Base-by-base conservation (phyloP, 2,113 vertebrate species). In the Ammospiza nelsoni region DNA sequence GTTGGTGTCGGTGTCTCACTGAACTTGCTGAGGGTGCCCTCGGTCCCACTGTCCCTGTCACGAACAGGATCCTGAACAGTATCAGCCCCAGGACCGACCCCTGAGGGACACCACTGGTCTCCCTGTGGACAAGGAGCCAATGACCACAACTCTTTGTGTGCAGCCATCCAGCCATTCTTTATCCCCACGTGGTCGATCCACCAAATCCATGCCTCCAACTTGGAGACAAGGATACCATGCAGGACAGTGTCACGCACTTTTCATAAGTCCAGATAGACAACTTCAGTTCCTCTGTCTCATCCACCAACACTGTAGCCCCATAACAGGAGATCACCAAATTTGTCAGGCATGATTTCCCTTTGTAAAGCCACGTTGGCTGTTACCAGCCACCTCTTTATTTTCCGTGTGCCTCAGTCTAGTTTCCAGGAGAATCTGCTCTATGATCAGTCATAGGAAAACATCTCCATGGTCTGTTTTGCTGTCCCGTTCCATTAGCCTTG, bases 261-360 rank as follows among this genome's bases (percentile, higher is more conserved):
- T 3, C 13, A 5, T 13, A 57, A 4, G 10, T 6, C 11, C 24
- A 49, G 11, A 1, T 1, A 57, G 49, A 72, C 1, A 1, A 9
- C 39, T 29, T 67, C 39, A 12, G 12, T 39, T 39, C 28, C 33
- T 82, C 28, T 67, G 19, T 52, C 3, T 54, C 69, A 39, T 21
- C 61, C 39, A 39, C 9, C 33, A 28, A 7, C 7, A 6, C 69
- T 67, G 39, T 17, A 61, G 13, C 28, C 20, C 46, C 3, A 0
- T 52, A 65, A 31, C 12, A 73, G 33, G 33, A 52, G 13, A n/a
- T 41, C 16, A 46, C 48, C 39, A 54, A 7, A 61, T 61, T 68
- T 21, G 6, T 61, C 54, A 48, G 48, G 20, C 9, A 25, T 12
- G 16, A 15, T n/a, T 82, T 48, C 46, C 10, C 13, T 67, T 46